Conservation (phyloP, 2,113 vertebrate genomes). For the Semnopithecus entellus region DNA sequence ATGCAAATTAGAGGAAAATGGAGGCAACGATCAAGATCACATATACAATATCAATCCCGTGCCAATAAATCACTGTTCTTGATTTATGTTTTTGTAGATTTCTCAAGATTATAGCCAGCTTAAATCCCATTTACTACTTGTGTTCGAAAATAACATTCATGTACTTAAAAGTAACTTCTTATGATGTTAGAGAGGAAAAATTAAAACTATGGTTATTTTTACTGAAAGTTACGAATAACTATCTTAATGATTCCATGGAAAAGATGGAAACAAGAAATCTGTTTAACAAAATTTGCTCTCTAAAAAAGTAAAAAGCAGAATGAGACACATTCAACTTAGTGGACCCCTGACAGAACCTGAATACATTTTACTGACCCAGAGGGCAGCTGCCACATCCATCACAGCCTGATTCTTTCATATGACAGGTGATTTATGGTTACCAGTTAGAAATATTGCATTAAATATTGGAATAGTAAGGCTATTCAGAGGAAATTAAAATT, state of each 20-base stretch:
- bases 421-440: neutral
- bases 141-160: neutral
- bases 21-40: neutral
- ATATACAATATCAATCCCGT: neutral
- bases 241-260: constrained; percentile 14
- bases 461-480: neutral
- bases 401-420: neutral
- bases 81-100: neutral
- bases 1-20: neutral
- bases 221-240: neutral
- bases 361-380: neutral
- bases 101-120: constrained; percentile 6
- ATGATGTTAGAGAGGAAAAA: neutral
- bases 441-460: neutral
- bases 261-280: constrained; percentile 32
- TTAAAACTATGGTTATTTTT: neutral
- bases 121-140: neutral
- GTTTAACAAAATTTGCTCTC: constrained; percentile 30
- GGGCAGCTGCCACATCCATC: neutral
- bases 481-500: neutral
- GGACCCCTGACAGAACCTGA: neutral
- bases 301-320: neutral
- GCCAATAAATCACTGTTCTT: neutral
- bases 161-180: neutral
- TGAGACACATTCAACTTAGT: neutral